These are phyloP conservation scores for Drosophila malerkotliana DNA, from an alignment of 1,140 invertebrate species.

Conservation along the genomic window DNA sequence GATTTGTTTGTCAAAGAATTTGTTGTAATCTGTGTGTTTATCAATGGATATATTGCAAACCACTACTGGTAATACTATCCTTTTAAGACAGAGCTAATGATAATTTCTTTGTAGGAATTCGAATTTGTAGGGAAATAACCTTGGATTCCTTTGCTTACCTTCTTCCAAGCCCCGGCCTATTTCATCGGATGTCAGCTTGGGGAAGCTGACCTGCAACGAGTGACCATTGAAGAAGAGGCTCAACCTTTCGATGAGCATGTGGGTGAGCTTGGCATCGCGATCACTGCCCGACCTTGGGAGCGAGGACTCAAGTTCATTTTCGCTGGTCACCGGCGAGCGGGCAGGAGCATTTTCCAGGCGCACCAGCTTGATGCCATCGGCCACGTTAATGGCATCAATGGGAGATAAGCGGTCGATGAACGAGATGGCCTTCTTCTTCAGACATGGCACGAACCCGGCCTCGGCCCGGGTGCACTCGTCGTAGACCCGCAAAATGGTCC, in stretches of 20 bases:
- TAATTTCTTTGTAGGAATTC: too few relatives aligned
- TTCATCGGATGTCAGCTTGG: conserved; percentile 88
- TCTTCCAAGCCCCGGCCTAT: conserved; percentile 89
- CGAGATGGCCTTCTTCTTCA: conserved; percentile 92
- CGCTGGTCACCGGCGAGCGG: conserved; percentile 79
- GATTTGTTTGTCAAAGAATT: conserved; percentile 27
- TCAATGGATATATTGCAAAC: not conserved
- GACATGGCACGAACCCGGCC: conserved; percentile 87
- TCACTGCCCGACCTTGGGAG: conserved; percentile 87
- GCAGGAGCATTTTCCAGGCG: conserved; percentile 84
- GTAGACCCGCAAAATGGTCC: conserved; percentile 86
- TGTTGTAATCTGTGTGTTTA: not conserved
- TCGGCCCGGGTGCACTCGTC: conserved; percentile 87
- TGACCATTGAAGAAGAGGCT: conserved; percentile 89
- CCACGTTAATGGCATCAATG: conserved; percentile 88
- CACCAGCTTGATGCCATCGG: conserved; percentile 88
- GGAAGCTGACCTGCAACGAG: conserved; percentile 89
- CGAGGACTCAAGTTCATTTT: conserved; percentile 88
- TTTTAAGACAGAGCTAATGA: too few relatives aligned
- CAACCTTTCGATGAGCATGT: conserved; percentile 89
- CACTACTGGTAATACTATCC: not conserved
- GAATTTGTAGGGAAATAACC: too few relatives aligned
- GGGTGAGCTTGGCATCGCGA: conserved; percentile 88
- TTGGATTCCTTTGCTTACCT: conserved; percentile 85
- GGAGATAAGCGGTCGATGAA: conserved; percentile 89